phyloP scores from a whole-genome alignment of 2,888 invertebrate genomes.

The Stenichneumon culpator region DNA sequence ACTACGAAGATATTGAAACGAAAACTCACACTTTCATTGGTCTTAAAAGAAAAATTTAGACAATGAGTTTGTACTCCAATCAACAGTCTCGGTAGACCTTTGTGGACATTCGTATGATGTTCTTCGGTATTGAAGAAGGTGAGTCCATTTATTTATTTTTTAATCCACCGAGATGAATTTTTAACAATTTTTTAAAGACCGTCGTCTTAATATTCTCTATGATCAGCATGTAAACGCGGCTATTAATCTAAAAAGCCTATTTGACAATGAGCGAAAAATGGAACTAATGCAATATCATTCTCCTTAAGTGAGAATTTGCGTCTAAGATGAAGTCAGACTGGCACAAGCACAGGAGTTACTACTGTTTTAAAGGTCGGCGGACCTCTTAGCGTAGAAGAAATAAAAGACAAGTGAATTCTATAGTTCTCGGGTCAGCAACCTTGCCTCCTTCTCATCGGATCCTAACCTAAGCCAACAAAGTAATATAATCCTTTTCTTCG shows the following conservation, averaged over 20 bases:
- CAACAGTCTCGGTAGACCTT: not conserved
- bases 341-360: not conserved
- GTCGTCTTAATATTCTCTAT: not conserved
- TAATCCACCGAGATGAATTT: too few species aligned
- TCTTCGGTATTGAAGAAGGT: not conserved
- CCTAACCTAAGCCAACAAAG: constrained; percentile 78
- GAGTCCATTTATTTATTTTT: too few species aligned
- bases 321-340: constrained; percentile 5
- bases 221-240: not conserved
- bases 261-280: not conserved
- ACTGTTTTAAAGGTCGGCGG: constrained; percentile 12
- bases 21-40: constrained; percentile 32
- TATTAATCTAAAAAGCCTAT: not conserved
- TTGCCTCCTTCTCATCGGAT: constrained; percentile 70
- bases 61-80: constrained; percentile 8
- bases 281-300: not conserved
- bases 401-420: constrained; percentile 65
- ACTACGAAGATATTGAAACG: constrained; percentile 67
- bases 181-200: too few species aligned
- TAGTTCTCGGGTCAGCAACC: constrained; percentile 76
- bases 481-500: constrained; percentile 72
- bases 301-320: not conserved
- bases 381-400: constrained; percentile 39
- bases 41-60: constrained; percentile 20
- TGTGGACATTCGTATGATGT: not conserved